A percentile compares a stretch with the other conserved stretches of the same genome.
Evolutionary conservation across 2,888 invertebrate species (phyloP).

Genomic region (Endomychus coccineus): DNA sequence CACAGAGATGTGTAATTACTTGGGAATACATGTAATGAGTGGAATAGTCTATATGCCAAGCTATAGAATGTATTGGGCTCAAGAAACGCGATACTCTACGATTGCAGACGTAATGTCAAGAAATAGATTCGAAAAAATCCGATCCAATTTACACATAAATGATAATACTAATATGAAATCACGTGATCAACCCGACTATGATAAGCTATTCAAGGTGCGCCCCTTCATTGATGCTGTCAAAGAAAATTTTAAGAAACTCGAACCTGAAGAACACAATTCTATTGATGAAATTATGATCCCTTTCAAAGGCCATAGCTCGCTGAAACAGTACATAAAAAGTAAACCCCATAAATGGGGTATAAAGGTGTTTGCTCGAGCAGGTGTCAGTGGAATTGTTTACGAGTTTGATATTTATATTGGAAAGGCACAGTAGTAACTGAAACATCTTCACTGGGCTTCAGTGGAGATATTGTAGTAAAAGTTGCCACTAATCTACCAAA

Average conservation of each 20-base stretch:
- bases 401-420: constrained; percentile 29
- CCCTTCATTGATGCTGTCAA: constrained; percentile 19
- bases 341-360: constrained; percentile 28
- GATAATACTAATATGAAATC: constrained; percentile 17
- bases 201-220: constrained; percentile 25
- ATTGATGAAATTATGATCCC: constrained; percentile 31
- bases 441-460: constrained; percentile 17
- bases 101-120: constrained; percentile 25
- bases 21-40: constrained; percentile 22
- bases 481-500: constrained; percentile 17
- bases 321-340: constrained; percentile 27
- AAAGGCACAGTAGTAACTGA: constrained; percentile 19
- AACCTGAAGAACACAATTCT: constrained; percentile 26
- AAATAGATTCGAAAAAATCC: constrained; percentile 23
- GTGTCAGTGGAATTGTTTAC: constrained; percentile 25
- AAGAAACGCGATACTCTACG: constrained; percentile 19
- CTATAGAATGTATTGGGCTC: constrained; percentile 25
- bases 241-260: constrained; percentile 21
- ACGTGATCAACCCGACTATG: constrained; percentile 15
- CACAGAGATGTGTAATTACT: constrained; percentile 23
- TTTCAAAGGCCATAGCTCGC: constrained; percentile 26
- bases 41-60: constrained; percentile 24
- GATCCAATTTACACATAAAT: constrained; percentile 16
- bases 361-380: constrained; percentile 27
- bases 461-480: constrained; percentile 21